A percentile compares a stretch with the other conserved stretches of the same genome.
Evolutionary conservation across 2,113 vertebrate genomes (phyloP).

Genomic region (Ictalurus furcatus): DNA sequence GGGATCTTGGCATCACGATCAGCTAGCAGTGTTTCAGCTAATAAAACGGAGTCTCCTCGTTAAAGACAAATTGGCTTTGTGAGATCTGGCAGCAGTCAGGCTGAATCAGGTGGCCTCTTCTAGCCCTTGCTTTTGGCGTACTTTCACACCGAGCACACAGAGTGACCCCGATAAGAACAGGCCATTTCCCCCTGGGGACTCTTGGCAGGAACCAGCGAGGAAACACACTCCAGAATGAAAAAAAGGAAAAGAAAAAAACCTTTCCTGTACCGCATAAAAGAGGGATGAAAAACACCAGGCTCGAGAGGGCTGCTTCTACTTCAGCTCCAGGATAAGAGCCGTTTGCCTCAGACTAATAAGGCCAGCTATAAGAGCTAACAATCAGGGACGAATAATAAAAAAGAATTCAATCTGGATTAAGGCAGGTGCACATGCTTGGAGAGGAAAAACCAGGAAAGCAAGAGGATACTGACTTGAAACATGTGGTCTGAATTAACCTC

Average conservation of each 20-base stretch:
- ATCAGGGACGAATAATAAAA: not conserved
- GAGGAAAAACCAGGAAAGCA: not conserved
- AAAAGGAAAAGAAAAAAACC: conserved; percentile 23
- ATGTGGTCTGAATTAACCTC: conserved; percentile 33
- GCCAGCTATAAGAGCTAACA: conserved; percentile 4
- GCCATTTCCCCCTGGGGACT: conserved; percentile 63
- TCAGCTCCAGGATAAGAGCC: conserved; percentile 38
- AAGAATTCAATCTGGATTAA: conserved; percentile 22
- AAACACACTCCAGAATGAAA: conserved; percentile 60
- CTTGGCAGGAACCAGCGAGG: conserved; percentile 62
- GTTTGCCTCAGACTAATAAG: conserved; percentile 19
- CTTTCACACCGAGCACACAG: conserved; percentile 30
- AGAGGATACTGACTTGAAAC: conserved; percentile 7
- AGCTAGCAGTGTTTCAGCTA: not conserved
- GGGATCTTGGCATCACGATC: not conserved
- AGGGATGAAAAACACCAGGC: conserved; percentile 48
- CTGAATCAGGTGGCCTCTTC: conserved; percentile 49
- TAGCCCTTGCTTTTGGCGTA: conserved; percentile 35
- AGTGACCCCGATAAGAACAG: conserved; percentile 58
- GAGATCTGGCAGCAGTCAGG: conserved; percentile 24
- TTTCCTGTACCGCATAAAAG: conserved; percentile 52
- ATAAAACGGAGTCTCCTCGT: conserved; percentile 15
- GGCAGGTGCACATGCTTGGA: conserved; percentile 45
- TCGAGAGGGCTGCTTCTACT: conserved; percentile 2
- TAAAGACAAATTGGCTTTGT: conserved; percentile 5